Percentiles rank a stretch among this genome's conserved stretches.
Evolutionary conservation across 2,888 invertebrate species (phyloP).

Genomic region (Nysson spinosus): DNA sequence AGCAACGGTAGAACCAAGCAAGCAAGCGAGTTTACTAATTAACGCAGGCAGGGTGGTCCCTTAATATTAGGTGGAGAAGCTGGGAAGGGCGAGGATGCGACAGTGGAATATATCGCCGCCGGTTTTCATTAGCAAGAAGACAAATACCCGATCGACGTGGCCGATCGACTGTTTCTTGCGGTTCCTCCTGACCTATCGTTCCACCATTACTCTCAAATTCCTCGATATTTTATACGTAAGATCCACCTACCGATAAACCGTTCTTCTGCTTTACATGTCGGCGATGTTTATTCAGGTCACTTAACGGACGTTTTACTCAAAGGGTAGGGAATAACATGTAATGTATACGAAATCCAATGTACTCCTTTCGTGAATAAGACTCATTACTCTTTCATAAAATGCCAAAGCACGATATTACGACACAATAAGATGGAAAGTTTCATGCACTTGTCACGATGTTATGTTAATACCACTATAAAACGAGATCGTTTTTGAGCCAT

Average conservation of each 20-base stretch:
- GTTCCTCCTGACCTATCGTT: background rate
- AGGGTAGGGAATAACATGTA: background rate
- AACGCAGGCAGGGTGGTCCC: slow-evolving; percentile 66
- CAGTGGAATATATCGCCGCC: slow-evolving; percentile 63
- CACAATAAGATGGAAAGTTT: slow-evolving; percentile 28
- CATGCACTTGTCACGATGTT: slow-evolving; percentile 22
- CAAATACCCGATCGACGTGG: slow-evolving; percentile 57
- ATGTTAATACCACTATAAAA: slow-evolving; percentile 24
- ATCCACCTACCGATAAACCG: no score
- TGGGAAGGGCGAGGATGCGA: slow-evolving; percentile 51
- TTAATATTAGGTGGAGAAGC: slow-evolving; percentile 62
- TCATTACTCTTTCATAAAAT: slow-evolving; percentile 49
- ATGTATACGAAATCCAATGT: background rate
- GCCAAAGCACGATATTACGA: slow-evolving; percentile 23
- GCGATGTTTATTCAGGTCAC: no score
- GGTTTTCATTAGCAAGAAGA: slow-evolving; percentile 63
- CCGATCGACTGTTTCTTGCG: slow-evolving; percentile 26
- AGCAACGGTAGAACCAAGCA: slow-evolving; percentile 66
- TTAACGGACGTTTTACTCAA: no score
- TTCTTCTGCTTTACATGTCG: no score
- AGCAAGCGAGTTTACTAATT: slow-evolving; percentile 72
- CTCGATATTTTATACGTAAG: background rate
- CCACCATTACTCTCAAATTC: background rate
- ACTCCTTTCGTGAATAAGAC: slow-evolving; percentile 29
- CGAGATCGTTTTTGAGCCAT: no score